These are phyloP conservation scores for Acrobeloides nanus DNA, from an alignment of 2,888 invertebrate genomes.

Conservation along the genomic window DNA sequence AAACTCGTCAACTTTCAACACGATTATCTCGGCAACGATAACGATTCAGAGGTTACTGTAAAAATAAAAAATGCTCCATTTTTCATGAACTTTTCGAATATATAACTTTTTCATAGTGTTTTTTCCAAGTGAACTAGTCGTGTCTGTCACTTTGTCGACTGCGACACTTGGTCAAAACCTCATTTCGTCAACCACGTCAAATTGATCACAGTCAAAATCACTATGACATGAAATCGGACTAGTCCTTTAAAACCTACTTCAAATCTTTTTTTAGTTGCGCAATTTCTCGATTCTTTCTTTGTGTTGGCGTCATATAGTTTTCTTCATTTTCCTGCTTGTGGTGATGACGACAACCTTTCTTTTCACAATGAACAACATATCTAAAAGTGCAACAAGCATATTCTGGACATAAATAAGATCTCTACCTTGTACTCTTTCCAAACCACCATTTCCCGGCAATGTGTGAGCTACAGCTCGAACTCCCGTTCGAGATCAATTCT, in stretches of 20 bases:
- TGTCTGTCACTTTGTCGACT: too few species aligned
- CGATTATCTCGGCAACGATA: too few species aligned
- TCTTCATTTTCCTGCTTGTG: conserved; percentile 32
- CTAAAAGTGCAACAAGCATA: conserved; percentile 16
- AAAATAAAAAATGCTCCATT: too few species aligned
- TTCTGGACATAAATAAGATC: neutral
- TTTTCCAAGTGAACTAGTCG: too few species aligned
- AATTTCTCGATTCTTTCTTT: conserved; percentile 37
- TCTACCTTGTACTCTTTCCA: conserved; percentile 43
- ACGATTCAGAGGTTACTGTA: too few species aligned
- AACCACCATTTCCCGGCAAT: conserved; percentile 52
- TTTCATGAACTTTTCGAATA: too few species aligned
- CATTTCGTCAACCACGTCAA: too few species aligned
- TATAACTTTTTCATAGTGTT: too few species aligned
- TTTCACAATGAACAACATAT: conserved; percentile 48
- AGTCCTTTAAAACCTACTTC: conserved; percentile 13
- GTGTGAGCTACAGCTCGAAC: conserved; percentile 39
- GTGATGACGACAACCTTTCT: conserved; percentile 41
- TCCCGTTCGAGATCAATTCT: conserved; percentile 29
- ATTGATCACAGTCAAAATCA: too few species aligned
- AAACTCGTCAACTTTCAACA: too few species aligned
- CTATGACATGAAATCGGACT: conserved; percentile 3
- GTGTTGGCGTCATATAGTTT: conserved; percentile 51
- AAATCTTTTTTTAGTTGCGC: conserved; percentile 30
- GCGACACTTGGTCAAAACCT: too few species aligned